Evolutionary conservation across 30 jellyfish, hydroid and myxozoan genomes (phyloP), one percentile per base, ranked within the genome.

Genomic region (Catostylus mosaicus): DNA sequence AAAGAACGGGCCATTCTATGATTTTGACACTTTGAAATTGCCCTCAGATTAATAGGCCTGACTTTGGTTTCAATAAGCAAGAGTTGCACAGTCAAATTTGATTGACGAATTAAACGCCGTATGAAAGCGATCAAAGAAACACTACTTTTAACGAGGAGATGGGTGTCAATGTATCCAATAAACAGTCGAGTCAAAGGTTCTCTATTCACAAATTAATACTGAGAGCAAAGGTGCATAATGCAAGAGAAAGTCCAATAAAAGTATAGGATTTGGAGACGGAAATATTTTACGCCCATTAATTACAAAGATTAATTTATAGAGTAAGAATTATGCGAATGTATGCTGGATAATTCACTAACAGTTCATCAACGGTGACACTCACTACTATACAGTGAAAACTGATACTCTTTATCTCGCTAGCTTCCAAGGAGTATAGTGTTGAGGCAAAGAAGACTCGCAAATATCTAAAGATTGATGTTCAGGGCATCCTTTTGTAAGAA

Each of bases 131-230:
- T 59, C 71, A 59, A 27, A 27, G 38, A 5, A 6, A 27, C 37
- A 16, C 9, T 59, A 37, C 38, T 1, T 59, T 23, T 59, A 59
- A 59, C 14, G 37, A 23, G 71, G 38, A 59, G 71, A 29, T 29
- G 36, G 20, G 64, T 68, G 80, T 68, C 80, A 68, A 3, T 36
- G 80, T 33, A 68, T 68, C 80, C 80, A 68, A 68, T 68, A 43
- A 68, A 23, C 2, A 20, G 38, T n/a, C 36, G 31, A 46, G 35
- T 29, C 38, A 27, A 5, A 59, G 5, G 38, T 6, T 6, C 37
- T 65, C 59, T 31, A 65, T 65, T 65, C 77, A 65, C 32, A 30
- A 1, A 24, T 18, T 35, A 32, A 68, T 68, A 34, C 64, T 19
- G 40, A 35, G 63, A 68, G 80, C 65, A 33, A 66, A 68, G 80